These are phyloP conservation scores for Rhagonycha fulva DNA, from an alignment of 2,888 invertebrate species.

Conservation along the genomic window DNA sequence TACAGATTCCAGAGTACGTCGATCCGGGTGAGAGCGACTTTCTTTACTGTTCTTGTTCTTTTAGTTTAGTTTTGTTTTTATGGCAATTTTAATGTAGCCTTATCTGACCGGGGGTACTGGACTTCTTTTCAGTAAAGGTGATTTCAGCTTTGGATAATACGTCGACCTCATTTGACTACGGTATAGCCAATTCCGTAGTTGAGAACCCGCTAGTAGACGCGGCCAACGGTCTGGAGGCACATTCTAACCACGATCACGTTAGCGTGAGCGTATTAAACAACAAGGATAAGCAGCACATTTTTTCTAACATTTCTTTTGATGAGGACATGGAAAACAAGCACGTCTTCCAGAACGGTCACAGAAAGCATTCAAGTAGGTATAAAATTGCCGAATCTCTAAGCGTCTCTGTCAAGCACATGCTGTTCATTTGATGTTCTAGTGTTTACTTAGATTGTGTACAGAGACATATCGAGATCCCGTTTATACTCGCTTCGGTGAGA, in stretches of 20 bases:
- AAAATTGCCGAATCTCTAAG: slow-evolving; percentile 19
- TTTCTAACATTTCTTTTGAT: slow-evolving; percentile 49
- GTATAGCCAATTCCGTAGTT: slow-evolving; percentile 59
- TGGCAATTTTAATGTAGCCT: slow-evolving; percentile 35
- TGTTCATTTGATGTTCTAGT: neutral
- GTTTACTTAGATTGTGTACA: slow-evolving; percentile 16
- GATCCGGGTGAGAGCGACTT: slow-evolving; percentile 50
- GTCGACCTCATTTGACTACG: slow-evolving; percentile 60
- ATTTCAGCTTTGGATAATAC: slow-evolving; percentile 63
- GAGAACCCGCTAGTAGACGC: slow-evolving; percentile 65
- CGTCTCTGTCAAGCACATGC: slow-evolving; percentile 8
- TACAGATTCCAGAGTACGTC: slow-evolving; percentile 51
- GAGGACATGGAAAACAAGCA: slow-evolving; percentile 47
- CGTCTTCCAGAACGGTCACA: slow-evolving; percentile 44
- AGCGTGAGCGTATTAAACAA: slow-evolving; percentile 53
- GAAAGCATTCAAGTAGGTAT: slow-evolving; percentile 54
- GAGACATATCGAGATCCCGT: slow-evolving; percentile 34
- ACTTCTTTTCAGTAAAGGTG: slow-evolving; percentile 63
- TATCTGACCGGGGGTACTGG: slow-evolving; percentile 39
- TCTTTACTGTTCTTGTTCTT: slow-evolving; percentile 27
- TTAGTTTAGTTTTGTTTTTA: slow-evolving; percentile 21
- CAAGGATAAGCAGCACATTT: slow-evolving; percentile 45
- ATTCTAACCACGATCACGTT: slow-evolving; percentile 56
- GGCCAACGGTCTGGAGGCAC: slow-evolving; percentile 58
- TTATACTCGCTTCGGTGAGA: slow-evolving; percentile 27